phyloP scores from a whole-genome alignment of 1,140 invertebrate species.

The Trachymyrmex cornetzi region DNA sequence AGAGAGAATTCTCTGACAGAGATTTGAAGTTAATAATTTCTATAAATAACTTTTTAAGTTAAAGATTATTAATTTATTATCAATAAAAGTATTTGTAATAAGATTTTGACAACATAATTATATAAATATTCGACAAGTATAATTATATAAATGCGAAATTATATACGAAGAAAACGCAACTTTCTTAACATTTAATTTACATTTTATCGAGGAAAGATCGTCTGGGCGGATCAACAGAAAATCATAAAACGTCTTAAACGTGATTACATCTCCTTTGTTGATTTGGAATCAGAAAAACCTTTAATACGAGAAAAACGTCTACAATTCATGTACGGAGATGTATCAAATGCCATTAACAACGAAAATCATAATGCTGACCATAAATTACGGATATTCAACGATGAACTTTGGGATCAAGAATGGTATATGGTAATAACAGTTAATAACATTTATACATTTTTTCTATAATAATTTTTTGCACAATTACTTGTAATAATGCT shows the following conservation, averaged over 20 bases:
- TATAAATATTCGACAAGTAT: background rate
- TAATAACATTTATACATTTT: background rate
- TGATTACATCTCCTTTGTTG: conserved; percentile 84
- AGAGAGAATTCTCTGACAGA: background rate
- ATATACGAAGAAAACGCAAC: background rate
- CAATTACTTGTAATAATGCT: background rate
- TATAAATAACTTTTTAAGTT: background rate
- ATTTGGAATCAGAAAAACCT: conserved; percentile 77
- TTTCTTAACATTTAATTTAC: conserved; percentile 32
- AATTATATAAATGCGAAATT: background rate
- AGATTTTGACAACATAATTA: background rate
- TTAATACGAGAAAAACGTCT: conserved; percentile 80
- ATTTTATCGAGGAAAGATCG: conserved; percentile 85
- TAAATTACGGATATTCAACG: conserved; percentile 89
- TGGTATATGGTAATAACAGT: conserved; percentile 94
- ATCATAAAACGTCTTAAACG: conserved; percentile 87
- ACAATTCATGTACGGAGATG: conserved; percentile 27
- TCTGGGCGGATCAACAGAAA: conserved; percentile 91
- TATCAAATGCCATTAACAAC: conserved; percentile 31
- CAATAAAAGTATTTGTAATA: background rate
- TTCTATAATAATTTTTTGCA: background rate
- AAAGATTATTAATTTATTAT: background rate
- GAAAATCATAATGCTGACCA: conserved; percentile 9
- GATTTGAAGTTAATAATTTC: conserved; percentile 15
- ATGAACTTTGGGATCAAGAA: conserved; percentile 94